Conservation (phyloP, 2,113 vertebrate genomes). For the Puffinus mauretanicus region DNA sequence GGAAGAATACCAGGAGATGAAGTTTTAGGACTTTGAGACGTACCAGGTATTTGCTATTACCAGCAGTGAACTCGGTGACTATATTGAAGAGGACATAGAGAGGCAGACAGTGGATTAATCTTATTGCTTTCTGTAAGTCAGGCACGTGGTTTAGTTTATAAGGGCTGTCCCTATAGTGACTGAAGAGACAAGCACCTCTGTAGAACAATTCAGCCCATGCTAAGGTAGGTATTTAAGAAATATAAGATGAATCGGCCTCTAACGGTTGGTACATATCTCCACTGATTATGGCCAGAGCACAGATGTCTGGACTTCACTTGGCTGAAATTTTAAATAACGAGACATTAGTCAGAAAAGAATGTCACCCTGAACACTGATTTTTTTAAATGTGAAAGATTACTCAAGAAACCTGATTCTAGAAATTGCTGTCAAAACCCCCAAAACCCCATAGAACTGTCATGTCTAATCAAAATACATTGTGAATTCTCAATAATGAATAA, state of each 20-base stretch:
- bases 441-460: background rate
- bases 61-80: background rate
- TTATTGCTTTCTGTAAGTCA: background rate
- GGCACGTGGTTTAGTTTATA: background rate
- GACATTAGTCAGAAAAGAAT: no score
- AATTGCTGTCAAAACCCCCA: background rate
- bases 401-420: background rate
- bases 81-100: background rate
- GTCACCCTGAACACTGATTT: no score
- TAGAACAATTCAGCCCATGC: background rate
- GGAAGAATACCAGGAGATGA: background rate
- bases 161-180: no score
- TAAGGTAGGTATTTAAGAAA: background rate
- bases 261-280: background rate
- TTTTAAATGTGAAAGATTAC: background rate
- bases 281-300: background rate
- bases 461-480: background rate
- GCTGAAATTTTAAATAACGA: background rate
- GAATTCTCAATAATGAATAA: background rate
- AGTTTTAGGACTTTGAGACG: background rate
- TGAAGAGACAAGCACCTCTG: background rate
- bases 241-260: background rate
- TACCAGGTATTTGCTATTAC: no score
- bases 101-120: background rate
- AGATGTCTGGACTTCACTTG: background rate